Conservation (phyloP, 2,113 vertebrate species). For the Aramus guarauna region DNA sequence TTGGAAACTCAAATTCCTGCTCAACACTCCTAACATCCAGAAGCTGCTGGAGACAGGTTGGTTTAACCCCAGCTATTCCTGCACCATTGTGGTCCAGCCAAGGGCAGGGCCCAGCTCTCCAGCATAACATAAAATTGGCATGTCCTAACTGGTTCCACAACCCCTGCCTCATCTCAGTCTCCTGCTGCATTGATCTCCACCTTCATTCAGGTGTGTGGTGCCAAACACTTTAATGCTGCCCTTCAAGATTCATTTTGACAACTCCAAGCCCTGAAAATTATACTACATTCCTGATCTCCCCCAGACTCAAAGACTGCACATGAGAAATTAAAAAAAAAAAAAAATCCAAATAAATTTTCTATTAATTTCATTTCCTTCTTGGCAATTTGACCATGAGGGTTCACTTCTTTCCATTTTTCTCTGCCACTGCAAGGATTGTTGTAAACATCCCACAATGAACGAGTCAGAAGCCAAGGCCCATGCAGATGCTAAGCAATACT, state of each 20-base stretch:
- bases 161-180: neutral
- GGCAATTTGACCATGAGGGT: neutral
- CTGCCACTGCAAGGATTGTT: neutral
- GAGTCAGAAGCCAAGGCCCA: neutral
- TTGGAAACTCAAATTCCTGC: neutral
- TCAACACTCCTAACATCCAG: neutral
- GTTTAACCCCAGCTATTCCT: neutral
- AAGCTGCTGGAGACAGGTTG: neutral
- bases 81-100: neutral
- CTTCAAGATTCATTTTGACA: neutral
- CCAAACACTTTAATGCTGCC: neutral
- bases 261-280: neutral
- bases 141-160: neutral
- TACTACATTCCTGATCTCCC: fast-evolving
- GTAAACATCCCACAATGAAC: neutral
- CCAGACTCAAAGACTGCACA: neutral
- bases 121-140: neutral
- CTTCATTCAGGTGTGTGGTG: neutral
- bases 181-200: neutral
- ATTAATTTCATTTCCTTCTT: neutral
- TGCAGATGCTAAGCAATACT: neutral
- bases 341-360: neutral
- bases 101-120: neutral
- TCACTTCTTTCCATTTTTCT: neutral
- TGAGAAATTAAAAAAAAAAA: neutral